Base-by-base conservation (phyloP, 2,113 vertebrate species). In the Myodes glareolus region DNA sequence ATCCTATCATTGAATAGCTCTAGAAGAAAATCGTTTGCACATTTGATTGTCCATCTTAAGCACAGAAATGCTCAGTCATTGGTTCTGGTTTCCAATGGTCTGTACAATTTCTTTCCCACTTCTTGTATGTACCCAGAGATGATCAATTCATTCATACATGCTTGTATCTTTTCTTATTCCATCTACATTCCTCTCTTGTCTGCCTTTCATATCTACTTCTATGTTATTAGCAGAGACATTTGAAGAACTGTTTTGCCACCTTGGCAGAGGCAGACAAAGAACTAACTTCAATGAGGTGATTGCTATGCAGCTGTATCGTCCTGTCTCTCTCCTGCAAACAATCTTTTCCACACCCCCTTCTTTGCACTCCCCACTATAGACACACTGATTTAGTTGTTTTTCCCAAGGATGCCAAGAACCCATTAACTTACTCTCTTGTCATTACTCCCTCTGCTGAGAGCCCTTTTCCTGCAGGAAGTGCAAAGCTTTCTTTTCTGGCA, bases 261-360 rank as follows among this genome's bases (percentile, higher is more conserved):
- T 72, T 61, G 31, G 52, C n/a, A 68, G 52, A 70, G 50, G 50
- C 36, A 17, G 36, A 7, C 39, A 31, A 77, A 39, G 27, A 68
- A 10, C 0, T 61, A 27, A 10, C 25, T 21, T 86, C 45, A 12
- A 7, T 0, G 9, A 85, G 5, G 2, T 42, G 1, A 13, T 73
- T 87, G 52, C 68, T 45, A 1, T 11, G 61, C 82, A 33, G 50
- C 11, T 12, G 0, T n/a, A 21, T 29, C 45, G 21, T 31, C 10
- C 31, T 25, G 0, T 68, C 63, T 84, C 67, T n/a, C 73, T 42
- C 52, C 42, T 80, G 19, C 8, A n/a, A 1, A 50, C 29, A 12
- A 3, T 52, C 61, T 85, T 78, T 70, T 27, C 65, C 21, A 7
- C 7, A 0, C 16, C 77, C 1, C 67, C 9, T 67, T 17, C 6